Conservation (phyloP, 2,797 vertebrate genomes). For the Galago senegalensis region DNA sequence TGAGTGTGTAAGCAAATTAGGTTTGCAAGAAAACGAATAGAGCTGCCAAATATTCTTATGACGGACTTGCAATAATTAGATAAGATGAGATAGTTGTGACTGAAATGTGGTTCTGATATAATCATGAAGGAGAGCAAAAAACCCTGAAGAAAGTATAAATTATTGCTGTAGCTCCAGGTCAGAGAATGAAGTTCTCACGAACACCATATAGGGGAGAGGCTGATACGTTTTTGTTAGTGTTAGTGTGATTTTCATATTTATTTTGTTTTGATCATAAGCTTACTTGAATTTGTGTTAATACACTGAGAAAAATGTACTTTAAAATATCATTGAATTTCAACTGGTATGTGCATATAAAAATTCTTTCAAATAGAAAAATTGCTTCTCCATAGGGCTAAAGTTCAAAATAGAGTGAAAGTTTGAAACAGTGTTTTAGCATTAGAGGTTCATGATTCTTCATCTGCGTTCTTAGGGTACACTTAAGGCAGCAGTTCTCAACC, state of each 20-base stretch:
- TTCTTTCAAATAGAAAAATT: neutral
- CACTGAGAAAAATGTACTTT: neutral
- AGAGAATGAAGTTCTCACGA: neutral
- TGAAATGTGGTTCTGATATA: neutral
- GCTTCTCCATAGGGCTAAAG: neutral
- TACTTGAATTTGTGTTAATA: neutral
- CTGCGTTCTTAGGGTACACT: fast-evolving
- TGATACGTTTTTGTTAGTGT: neutral
- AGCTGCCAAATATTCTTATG: neutral
- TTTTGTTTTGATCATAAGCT: neutral
- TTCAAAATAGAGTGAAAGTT: neutral
- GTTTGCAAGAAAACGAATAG: constrained; percentile 5
- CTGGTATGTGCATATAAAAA: neutral
- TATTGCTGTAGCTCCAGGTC: neutral
- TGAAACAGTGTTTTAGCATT: neutral
- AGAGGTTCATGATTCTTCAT: neutral
- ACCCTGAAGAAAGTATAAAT: fast-evolving
- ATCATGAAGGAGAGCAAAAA: neutral
- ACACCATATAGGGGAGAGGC: neutral
- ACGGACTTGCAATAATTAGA: neutral
- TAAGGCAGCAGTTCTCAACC: neutral
- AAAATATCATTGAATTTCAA: neutral
- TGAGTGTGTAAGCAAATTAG: neutral
- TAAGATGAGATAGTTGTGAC: neutral
- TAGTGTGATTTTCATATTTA: neutral